These are phyloP conservation scores for Hypotaenidia philippensis DNA, from an alignment of 2,797 vertebrate genomes.

Conservation along the genomic window DNA sequence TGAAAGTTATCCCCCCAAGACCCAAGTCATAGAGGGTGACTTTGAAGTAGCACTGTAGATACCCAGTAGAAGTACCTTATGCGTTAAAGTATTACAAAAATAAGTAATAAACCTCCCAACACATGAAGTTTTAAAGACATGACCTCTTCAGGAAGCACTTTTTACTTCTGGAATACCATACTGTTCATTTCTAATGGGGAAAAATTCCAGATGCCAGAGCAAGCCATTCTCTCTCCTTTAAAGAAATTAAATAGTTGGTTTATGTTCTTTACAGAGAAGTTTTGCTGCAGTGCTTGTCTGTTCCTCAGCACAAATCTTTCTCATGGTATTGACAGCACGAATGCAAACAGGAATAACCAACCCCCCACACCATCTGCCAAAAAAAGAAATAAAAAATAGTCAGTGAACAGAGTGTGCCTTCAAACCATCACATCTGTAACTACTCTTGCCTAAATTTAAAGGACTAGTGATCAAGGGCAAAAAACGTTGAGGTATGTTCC, in stretches of 20 bases:
- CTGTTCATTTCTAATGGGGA: not conserved
- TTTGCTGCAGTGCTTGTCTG: not conserved
- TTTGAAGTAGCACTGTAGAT: not conserved
- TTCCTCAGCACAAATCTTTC: not conserved
- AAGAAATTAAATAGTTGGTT: not conserved
- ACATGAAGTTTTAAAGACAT: not conserved
- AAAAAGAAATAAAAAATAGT: not conserved
- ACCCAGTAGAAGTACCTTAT: not conserved
- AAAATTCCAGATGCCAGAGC: not conserved
- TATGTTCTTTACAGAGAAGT: not conserved
- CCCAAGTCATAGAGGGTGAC: not conserved
- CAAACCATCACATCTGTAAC: not conserved
- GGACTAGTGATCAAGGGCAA: not conserved
- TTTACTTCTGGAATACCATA: not conserved
- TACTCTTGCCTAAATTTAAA: not conserved
- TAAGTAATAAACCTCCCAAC: not conserved
- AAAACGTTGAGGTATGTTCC: not conserved
- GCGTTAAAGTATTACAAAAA: not conserved
- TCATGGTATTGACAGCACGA: not conserved
- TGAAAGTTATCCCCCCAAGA: not conserved
- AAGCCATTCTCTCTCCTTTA: not conserved
- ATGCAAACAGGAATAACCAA: not conserved
- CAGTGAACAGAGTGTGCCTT: not conserved
- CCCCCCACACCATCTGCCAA: fast-evolving
- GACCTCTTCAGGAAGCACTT: not conserved